Conservation (phyloP, 2,888 invertebrate species). For the Teleogryllus oceanicus region DNA sequence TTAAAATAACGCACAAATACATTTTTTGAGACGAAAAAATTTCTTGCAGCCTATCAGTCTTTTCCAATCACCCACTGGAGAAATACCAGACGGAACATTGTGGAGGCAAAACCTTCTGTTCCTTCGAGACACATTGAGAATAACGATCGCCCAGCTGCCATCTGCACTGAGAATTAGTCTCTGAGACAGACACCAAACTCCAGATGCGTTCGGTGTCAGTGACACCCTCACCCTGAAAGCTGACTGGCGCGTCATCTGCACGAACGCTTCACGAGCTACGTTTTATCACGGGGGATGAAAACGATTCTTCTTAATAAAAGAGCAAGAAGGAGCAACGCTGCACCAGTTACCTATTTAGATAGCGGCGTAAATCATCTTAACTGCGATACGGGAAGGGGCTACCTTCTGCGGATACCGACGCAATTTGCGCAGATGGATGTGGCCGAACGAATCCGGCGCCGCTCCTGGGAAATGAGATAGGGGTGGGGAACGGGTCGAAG, state of each 20-base stretch:
- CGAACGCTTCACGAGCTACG: not conserved
- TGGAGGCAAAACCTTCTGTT: no score
- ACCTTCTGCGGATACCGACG: not conserved
- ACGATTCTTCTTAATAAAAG: slow-evolving; percentile 7
- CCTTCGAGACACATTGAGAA: no score
- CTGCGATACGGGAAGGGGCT: not conserved
- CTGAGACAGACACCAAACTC: no score
- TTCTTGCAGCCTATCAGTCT: no score
- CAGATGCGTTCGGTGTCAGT: no score
- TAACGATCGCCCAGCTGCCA: no score
- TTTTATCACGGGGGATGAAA: not conserved
- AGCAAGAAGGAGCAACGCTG: not conserved
- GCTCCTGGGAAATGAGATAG: not conserved
- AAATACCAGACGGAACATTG: no score
- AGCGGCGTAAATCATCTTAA: not conserved
- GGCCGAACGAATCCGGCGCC: not conserved
- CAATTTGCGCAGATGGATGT: slow-evolving; percentile 18
- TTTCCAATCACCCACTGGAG: no score
- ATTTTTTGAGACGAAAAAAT: no score
- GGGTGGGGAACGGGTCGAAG: not conserved
- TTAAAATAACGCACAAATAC: no score
- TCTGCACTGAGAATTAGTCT: no score
- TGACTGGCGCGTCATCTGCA: not conserved
- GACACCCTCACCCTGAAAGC: no score
- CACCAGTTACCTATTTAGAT: not conserved